Conservation (phyloP, 2,888 invertebrate genomes). For the Tipula confusa region DNA sequence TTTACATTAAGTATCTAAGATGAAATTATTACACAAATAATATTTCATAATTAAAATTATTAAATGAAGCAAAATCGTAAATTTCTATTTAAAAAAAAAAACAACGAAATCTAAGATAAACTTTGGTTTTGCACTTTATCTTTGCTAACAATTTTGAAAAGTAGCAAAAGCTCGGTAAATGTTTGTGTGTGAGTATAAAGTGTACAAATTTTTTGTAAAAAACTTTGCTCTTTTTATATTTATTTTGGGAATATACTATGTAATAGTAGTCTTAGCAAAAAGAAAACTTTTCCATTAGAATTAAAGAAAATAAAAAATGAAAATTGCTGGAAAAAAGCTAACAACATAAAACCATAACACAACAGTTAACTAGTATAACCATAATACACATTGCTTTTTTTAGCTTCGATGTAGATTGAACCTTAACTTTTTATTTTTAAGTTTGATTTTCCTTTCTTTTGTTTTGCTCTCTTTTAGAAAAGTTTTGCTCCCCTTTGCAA, state of each 20-base stretch:
- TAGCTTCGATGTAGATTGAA: neutral
- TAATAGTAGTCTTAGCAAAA: neutral
- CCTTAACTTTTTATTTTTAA: constrained; percentile 25
- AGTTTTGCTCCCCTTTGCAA: neutral
- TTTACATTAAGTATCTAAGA: neutral
- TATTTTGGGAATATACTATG: constrained; percentile 4
- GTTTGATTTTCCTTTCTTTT: neutral
- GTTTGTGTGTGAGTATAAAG: too few species aligned
- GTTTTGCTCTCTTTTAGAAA: neutral
- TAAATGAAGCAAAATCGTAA: neutral
- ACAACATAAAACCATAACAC: constrained; percentile 9
- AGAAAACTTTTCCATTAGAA: constrained; percentile 5
- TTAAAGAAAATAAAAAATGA: neutral
- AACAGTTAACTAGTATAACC: constrained; percentile 20
- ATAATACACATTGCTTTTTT: constrained; percentile 8
- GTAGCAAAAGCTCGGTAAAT: neutral
- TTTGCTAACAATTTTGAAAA: neutral
- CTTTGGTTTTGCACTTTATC: neutral
- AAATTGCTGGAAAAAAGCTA: neutral
- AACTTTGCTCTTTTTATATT: constrained; percentile 5
- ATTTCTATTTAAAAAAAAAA: neutral
- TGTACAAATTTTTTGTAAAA: neutral
- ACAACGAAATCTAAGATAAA: neutral
- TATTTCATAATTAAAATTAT: neutral
- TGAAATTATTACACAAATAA: neutral